A percentile compares a stretch with the other conserved stretches of the same genome.
phyloP scores from a whole-genome alignment of 2,113 vertebrate genomes.

The Phycodurus eques region DNA sequence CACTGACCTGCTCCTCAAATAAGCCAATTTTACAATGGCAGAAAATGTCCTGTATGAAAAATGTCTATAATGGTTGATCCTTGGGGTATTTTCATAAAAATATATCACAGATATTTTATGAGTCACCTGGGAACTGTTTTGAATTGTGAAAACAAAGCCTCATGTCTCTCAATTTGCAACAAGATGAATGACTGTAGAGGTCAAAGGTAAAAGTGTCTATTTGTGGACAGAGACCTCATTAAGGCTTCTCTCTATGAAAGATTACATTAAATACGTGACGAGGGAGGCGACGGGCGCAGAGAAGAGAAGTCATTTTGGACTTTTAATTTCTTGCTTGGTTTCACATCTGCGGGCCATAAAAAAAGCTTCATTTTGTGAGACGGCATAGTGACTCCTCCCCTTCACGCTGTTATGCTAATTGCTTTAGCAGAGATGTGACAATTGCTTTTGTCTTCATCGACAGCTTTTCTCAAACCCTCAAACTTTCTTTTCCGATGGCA shows the following conservation, averaged over 20 bases:
- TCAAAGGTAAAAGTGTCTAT: background rate
- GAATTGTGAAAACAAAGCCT: background rate
- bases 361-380: slow-evolving; percentile 63
- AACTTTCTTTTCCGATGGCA: background rate
- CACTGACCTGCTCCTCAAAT: too few species aligned
- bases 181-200: background rate
- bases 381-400: slow-evolving; percentile 18
- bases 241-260: background rate
- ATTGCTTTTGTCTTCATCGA: slow-evolving; percentile 9
- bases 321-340: slow-evolving; percentile 78
- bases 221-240: background rate
- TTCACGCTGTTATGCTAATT: slow-evolving; percentile 31
- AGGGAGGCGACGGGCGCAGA: background rate
- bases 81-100: too few species aligned
- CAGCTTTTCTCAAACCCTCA: background rate
- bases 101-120: too few species aligned
- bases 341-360: slow-evolving; percentile 65
- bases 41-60: too few species aligned
- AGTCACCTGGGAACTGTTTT: background rate
- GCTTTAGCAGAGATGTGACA: slow-evolving; percentile 45
- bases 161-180: background rate
- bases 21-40: too few species aligned
- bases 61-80: too few species aligned
- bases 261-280: background rate
- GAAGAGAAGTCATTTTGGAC: slow-evolving; percentile 41